Evolutionary conservation across 2,888 invertebrate species (phyloP), one percentile per base, ranked within the genome.

Genomic region (Heteropelma amictum): DNA sequence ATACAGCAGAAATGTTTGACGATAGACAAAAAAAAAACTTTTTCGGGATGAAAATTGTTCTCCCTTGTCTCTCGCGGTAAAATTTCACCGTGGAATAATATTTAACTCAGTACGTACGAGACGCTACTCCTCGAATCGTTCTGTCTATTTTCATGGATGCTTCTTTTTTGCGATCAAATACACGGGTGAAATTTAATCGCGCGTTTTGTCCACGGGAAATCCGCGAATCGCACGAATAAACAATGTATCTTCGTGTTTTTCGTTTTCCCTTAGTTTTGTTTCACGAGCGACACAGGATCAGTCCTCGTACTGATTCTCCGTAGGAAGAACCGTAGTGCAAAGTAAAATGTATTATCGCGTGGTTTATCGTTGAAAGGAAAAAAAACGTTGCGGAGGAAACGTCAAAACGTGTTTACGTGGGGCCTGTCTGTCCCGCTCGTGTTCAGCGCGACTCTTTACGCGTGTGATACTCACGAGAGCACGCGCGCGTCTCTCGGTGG

Each of bases 401-500:
- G 67, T 56, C 67, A 58, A 56, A 65, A 47, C 23, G 45, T 67
- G 67, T 67, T 67, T 67, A 67, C 67, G 67, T 56, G 67, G 23
- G 42, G 21, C 42, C 33, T 56, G 38, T 40, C 56, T 33, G 33
- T 28, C 30, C 17, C 26, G 30, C 47, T 65, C 65, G 45, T 56
- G 33, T 30, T n/a, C 40, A 19, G 26, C 67, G 47, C 68, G 47
- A 30, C 28, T 47, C 21, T 3, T 30, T 30, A n/a, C 28, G 40
- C 49, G 19, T 63, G 49, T 56, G 47, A 28, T 54, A 67, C 56
- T 68, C 56, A 38, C 23, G 67, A 58, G 60, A 47, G 67, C 67
- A 67, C 67, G 74, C 74, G 74, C 72, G 72, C 65, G 65, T 64
- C 72, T 72, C 65, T 53, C 68, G 58, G 63, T 64, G 72, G 72